Evolutionary conservation across 2,797 vertebrate species (phyloP), one percentile per base, ranked within the genome.

Genomic region (Hydrocynus forskahlii): DNA sequence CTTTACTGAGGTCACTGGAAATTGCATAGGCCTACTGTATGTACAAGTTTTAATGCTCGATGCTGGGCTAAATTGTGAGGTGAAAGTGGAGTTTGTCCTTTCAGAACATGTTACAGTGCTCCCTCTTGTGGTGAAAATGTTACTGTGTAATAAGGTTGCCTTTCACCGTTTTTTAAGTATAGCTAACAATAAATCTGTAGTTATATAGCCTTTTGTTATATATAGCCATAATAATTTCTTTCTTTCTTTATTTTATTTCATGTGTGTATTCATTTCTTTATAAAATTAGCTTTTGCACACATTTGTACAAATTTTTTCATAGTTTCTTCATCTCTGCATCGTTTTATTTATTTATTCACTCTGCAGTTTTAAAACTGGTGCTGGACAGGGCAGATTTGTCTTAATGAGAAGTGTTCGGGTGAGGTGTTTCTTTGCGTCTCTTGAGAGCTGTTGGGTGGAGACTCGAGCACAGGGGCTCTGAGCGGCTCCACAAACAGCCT

Each of bases 401-500:
- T 67, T 67, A 21, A 43, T 40, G 19, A 43, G 35, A 10, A n/a
- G 64, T 67, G 29, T 64, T 63, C 57, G n/a, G 52, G 59, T 29
- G 21, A 19, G 60, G 29, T 16, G 7, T 54, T 7, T 19, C 6
- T 54, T 43, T 17, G 29, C 50, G 40, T 59, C 38, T 72, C 25
- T 60, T 38, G 29, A 70, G 54, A 50, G 10, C 19, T 71, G 19
- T 38, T 76, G 79, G 75, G 79, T 76, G 81, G 76, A 75, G 59
- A 62, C 67, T 72, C 16, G n/a, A 74, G 66, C 75, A 70, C 45
- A 63, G 69, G 25, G 57, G 68, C 64, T 77, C 69, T 13, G 67
- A 71, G 35, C 40, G 67, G 72, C 74, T 69, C 82, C 64, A 82
- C 73, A 86, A 78, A 76, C 17, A 38, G 59, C 52, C 70, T 76